phyloP scores from a whole-genome alignment of 2,797 vertebrate genomes.

The Cirrhinus molitorella region DNA sequence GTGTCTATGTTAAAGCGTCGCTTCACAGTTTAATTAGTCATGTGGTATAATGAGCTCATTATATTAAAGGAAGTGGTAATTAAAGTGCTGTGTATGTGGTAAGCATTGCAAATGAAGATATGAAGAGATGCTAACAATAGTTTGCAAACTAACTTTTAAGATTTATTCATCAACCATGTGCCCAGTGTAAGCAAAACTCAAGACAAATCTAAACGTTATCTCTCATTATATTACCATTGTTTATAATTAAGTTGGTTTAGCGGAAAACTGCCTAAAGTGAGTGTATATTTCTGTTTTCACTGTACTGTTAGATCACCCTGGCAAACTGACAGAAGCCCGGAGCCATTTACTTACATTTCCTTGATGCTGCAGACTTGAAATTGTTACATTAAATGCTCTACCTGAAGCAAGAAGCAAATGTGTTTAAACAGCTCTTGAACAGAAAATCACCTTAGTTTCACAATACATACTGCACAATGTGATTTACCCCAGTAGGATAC shows the following conservation, averaged over 20 bases:
- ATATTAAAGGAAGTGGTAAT: conserved; percentile 17
- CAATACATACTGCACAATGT: background rate
- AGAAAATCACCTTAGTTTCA: background rate
- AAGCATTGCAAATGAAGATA: background rate
- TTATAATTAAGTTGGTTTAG: conserved; percentile 20
- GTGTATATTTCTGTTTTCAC: background rate
- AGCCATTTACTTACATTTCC: background rate
- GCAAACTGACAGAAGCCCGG: conserved; percentile 15
- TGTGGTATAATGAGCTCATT: conserved; percentile 25
- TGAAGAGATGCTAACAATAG: background rate
- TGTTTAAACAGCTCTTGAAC: background rate
- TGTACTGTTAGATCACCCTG: background rate
- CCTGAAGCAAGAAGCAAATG: background rate
- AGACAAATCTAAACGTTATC: background rate
- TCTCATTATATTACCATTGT: background rate
- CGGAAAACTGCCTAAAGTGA: conserved; percentile 1
- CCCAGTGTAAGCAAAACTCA: conserved; percentile 2
- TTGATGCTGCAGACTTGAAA: conserved; percentile 5
- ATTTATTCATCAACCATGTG: conserved; percentile 5
- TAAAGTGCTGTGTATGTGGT: background rate
- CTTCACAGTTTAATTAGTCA: conserved; percentile 25
- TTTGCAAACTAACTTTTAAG: background rate
- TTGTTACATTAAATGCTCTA: background rate
- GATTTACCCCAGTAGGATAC: background rate
- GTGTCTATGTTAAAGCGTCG: background rate